Evolutionary conservation across 1,140 invertebrate species (phyloP), one percentile per base, ranked within the genome.

Genomic region (Drosophila mayri): DNA sequence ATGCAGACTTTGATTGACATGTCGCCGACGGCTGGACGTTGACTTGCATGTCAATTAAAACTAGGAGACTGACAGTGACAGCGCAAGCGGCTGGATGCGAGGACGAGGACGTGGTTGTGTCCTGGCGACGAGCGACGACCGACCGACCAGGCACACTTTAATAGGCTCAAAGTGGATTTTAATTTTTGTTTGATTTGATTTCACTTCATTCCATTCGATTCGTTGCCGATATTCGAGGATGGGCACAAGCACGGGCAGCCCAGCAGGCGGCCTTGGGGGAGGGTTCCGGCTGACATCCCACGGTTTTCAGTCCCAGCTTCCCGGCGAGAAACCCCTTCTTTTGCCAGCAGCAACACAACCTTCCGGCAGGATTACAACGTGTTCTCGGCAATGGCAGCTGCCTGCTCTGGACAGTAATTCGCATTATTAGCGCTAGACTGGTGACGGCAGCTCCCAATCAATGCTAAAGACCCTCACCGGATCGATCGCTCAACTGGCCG

Each of bases 1-100:
- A 67, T 87, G 81, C 78, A 81, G 43, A 68, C 62, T 82, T 82
- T 92, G 90, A 92, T 92, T 92, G 90, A 92, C 90, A 91, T 74
- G 85, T 84, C 75, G 78, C 61, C 82, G 81, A 77, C 76, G 83
- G 79, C 76, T 77, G 83, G 80, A 87, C 90, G 90, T 78, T 91
- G 90, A 92, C 90, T 92, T 87, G 85, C 81, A 83, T 81, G 90
- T 91, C 90, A 91, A 91, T 91, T 91, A 91, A 91, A 83, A 85
- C 75, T 78, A 55, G 57, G 38, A 66, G 68, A 71, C 79, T 75
- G 79, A 83, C 79, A 79, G 81, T 71, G 64, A 63, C 76, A 67
- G 28, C 52, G 44, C 43, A 14, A 30, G 50, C 32, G 46, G 54
- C 38, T 30, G 38, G 20, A 16, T 18, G 52, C 37, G 52, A n/a